Conservation (phyloP, 2,888 invertebrate genomes). For the Lochmaea capreae region DNA sequence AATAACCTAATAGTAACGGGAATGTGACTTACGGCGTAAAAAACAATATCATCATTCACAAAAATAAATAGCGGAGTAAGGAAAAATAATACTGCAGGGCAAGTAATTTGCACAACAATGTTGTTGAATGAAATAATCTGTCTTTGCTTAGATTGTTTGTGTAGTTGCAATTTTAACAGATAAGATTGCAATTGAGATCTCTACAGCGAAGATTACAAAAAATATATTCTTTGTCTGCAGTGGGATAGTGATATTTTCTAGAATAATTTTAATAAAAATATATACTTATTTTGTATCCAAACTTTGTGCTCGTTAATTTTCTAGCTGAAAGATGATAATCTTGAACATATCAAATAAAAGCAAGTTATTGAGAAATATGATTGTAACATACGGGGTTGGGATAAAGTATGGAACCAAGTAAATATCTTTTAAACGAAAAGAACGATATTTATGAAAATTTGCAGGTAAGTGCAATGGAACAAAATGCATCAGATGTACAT, state of each 20-base stretch:
- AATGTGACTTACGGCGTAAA: background rate
- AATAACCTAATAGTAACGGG: background rate
- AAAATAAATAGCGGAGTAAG: background rate
- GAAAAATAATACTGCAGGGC: background rate
- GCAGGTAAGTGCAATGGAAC: too few species aligned
- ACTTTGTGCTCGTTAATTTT: background rate
- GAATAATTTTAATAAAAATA: background rate
- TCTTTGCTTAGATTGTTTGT: conserved; percentile 8
- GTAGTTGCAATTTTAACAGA: conserved; percentile 12
- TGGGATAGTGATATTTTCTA: background rate
- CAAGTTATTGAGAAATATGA: too few species aligned
- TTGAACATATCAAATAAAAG: too few species aligned
- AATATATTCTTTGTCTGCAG: too few species aligned
- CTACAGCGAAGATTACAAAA: too few species aligned
- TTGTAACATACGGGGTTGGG: too few species aligned
- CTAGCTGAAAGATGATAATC: too few species aligned
- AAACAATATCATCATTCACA: background rate
- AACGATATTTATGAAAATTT: too few species aligned
- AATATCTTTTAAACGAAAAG: too few species aligned
- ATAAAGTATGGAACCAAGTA: too few species aligned
- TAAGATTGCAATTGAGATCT: conserved; percentile 5
- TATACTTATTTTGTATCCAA: background rate
- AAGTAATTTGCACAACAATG: background rate
- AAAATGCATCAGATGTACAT: too few species aligned
- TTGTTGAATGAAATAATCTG: conserved; percentile 7